These are phyloP conservation scores for Chrysotoxum bicinctum DNA, from an alignment of 2,888 invertebrate species.

Conservation along the genomic window DNA sequence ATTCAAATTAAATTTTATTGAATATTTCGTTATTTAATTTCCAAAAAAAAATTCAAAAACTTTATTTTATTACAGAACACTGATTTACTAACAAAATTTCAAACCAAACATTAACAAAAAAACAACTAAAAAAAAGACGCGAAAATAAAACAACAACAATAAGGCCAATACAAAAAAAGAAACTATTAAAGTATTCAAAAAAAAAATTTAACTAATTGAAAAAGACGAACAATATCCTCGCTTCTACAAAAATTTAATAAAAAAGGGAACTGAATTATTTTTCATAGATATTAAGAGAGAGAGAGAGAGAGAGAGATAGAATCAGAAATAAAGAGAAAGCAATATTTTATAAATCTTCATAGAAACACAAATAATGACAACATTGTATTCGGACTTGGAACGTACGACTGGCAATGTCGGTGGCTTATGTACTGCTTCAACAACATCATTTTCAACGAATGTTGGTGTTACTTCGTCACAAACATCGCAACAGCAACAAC, in stretches of 20 bases:
- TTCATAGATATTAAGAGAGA: constrained; percentile 38
- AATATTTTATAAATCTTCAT: constrained; percentile 10
- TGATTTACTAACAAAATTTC: not conserved
- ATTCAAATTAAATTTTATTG: too few species aligned
- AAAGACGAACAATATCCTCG: not conserved
- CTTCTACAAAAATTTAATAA: not conserved
- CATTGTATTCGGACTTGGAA: constrained; percentile 74
- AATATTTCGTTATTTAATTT: too few species aligned
- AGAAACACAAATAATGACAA: constrained; percentile 67
- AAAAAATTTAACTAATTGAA: not conserved
- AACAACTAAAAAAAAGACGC: not conserved
- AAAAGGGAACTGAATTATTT: constrained; percentile 47
- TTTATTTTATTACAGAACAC: not conserved
- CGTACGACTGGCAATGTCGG: constrained; percentile 58
- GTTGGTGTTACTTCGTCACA: constrained; percentile 47
- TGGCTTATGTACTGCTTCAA: constrained; percentile 43
- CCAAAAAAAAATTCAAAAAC: too few species aligned
- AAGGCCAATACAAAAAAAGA: not conserved
- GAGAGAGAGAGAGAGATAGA: not conserved
- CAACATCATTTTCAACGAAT: constrained; percentile 49
- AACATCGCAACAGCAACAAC: constrained; percentile 37
- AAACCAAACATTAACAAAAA: not conserved
- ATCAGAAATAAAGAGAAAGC: constrained; percentile 9
- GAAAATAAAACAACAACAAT: not conserved
- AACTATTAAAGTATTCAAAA: not conserved